Evolutionary conservation across 2,113 vertebrate genomes (phyloP).

Genomic region (Grallaria varia): DNA sequence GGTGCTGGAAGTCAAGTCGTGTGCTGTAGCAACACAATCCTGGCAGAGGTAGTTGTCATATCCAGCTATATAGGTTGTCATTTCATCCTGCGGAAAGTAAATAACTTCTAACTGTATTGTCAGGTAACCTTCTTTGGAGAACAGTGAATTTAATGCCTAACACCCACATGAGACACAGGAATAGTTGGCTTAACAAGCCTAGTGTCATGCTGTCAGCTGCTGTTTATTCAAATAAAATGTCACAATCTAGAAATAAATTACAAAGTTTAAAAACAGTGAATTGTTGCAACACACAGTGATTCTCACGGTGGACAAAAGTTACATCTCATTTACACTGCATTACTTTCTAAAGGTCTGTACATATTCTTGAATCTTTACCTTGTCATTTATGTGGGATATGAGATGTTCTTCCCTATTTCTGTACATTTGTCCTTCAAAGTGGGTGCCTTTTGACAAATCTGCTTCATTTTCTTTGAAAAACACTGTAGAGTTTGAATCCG

Average conservation of each 20-base stretch:
- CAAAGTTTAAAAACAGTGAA: slow-evolving; percentile 70
- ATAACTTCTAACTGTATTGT: slow-evolving; percentile 59
- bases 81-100: slow-evolving; percentile 14
- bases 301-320: slow-evolving; percentile 63
- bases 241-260: slow-evolving; percentile 79
- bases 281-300: slow-evolving; percentile 63
- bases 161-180: slow-evolving; percentile 75
- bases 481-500: background rate
- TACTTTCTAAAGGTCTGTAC: background rate
- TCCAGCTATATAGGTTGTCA: background rate
- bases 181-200: slow-evolving; percentile 76
- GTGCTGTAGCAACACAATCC: slow-evolving; percentile 7
- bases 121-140: slow-evolving; percentile 71
- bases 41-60: background rate
- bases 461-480: background rate
- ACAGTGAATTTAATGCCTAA: slow-evolving; percentile 71
- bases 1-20: background rate
- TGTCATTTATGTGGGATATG: background rate
- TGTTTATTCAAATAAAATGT: slow-evolving; percentile 83
- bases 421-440: background rate
- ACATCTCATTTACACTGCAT: slow-evolving; percentile 49
- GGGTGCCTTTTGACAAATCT: background rate
- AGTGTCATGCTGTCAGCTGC: slow-evolving; percentile 76
- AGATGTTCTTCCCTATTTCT: background rate
- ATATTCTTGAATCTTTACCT: background rate